These are phyloP conservation scores for Melanitta fusca DNA, from an alignment of 2,797 vertebrate species.

Conservation along the genomic window DNA sequence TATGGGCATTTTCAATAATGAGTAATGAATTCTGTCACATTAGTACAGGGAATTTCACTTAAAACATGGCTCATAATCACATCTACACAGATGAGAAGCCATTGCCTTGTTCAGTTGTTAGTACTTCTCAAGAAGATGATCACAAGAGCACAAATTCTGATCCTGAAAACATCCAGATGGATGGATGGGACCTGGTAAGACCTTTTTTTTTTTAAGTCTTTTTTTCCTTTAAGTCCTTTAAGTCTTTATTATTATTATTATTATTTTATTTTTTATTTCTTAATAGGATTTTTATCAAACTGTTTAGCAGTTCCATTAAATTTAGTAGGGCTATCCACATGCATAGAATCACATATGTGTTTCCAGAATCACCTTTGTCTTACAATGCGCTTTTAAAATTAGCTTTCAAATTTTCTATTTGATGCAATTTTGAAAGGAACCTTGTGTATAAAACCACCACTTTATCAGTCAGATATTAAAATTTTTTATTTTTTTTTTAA, in stretches of 20 bases:
- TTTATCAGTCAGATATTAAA: neutral
- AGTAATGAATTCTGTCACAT: neutral
- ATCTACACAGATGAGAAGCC: neutral
- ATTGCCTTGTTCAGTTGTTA: neutral
- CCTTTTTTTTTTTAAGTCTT: too few relatives aligned
- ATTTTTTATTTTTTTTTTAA: neutral
- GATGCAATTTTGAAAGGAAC: neutral
- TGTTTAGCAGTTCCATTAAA: neutral
- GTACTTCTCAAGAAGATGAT: neutral
- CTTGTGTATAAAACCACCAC: neutral
- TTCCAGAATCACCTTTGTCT: neutral
- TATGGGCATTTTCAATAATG: neutral
- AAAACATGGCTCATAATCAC: neutral
- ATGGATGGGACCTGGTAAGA: neutral
- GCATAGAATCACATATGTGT: neutral
- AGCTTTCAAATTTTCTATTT: neutral
- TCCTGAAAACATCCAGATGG: neutral
- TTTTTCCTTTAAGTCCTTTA: too few relatives aligned
- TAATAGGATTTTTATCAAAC: neutral
- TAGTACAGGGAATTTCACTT: neutral
- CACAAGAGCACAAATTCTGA: neutral
- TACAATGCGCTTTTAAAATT: neutral
- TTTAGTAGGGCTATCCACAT: neutral
- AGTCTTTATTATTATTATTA: too few relatives aligned
- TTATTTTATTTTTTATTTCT: too few relatives aligned